Conservation (phyloP, 2,113 vertebrate genomes). For the Vulpes ferrilata region DNA sequence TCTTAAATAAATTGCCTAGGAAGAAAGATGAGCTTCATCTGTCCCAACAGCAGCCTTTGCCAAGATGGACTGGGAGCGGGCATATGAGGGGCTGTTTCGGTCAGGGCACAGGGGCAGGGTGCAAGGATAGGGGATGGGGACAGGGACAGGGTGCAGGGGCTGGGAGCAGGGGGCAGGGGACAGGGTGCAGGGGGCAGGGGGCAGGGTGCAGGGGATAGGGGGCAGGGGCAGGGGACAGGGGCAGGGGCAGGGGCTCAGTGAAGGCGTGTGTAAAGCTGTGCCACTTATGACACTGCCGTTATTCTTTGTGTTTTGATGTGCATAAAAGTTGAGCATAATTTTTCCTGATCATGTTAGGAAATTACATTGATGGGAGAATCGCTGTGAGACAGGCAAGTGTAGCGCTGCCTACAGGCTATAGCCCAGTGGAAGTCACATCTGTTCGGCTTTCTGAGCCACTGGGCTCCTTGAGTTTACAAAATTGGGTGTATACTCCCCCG, state of each 20-base stretch:
- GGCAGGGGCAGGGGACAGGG: no score
- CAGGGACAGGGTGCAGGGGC: no score
- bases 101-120: no score
- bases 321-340: background rate
- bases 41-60: slow-evolving; percentile 51
- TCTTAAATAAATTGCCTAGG: slow-evolving; percentile 69
- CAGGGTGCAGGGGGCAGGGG: background rate
- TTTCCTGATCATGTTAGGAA: background rate
- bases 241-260: background rate
- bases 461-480: background rate
- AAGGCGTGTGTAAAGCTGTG: rapidly evolving
- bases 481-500: no score
- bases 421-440: background rate
- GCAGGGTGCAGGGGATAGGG: background rate
- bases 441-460: background rate
- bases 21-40: slow-evolving; percentile 69
- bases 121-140: no score
- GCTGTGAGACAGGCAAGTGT: background rate
- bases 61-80: rapidly evolving
- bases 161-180: background rate
- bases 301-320: background rate
- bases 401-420: background rate
- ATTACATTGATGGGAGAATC: background rate
- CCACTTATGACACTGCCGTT: background rate
- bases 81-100: background rate